Evolutionary conservation across 2,888 invertebrate species (phyloP), one percentile per base, ranked within the genome.

Genomic region (Sphinx pinastri): DNA sequence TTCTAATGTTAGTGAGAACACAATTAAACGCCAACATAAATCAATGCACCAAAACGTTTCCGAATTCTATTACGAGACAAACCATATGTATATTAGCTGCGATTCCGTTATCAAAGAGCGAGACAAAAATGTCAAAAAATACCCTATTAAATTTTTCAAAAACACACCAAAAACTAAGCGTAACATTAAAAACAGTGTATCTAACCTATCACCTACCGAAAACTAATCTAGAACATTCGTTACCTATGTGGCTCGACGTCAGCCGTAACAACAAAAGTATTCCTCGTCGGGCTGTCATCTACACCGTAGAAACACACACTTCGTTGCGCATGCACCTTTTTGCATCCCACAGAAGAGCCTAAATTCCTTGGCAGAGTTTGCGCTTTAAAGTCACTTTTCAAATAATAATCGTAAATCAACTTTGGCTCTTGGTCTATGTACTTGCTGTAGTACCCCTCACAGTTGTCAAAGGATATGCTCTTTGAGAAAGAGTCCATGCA

Each of bases 181-280:
- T 38, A 8, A 2, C 38, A 5, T 8, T 38, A 38, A 14, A 51
- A 14, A 14, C 16, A 6, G 2, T n/a, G 25, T 14, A 11, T 52
- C 13, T 25, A 25, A 25, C 1, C 25, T 54, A 73, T 70, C 71
- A 71, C 72, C 55, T 71, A 75, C 74, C 76, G 25, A 79, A 73
- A 72, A 71, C 74, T 78, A 78, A 75, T 71, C 68, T 70, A 76
- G 76, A 76, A 78, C 78, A 73, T 83, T 84, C 82, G 92, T 89
- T 92, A 93, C 87, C 93, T 93, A 63, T 88, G 90, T 7, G 87
- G 82, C 49, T 93, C 93, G 0, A 93, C 78, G 66, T 93, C 93
- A 0, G 92, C 93, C 14, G 81, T 86, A 1, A 93, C 93, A 2
- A 89, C 80, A 74, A 92, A 85, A 3, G 86, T 88, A 58, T 86